Evolutionary conservation across 23 tunicate species (phyloP), one percentile per base, ranked within the genome.

Genomic region (Aplidium turbinatum): DNA sequence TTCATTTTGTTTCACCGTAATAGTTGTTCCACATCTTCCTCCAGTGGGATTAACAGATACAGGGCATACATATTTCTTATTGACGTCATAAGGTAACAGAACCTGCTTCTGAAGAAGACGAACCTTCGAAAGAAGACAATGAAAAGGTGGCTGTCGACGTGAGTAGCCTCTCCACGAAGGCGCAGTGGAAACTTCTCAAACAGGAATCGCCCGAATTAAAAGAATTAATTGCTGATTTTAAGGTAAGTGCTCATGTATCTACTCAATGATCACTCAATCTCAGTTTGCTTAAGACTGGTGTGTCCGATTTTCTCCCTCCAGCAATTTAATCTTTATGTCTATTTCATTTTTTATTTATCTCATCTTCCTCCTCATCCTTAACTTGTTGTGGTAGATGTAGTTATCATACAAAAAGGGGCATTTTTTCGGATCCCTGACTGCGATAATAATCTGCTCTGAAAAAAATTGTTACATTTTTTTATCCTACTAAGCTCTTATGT

Each of bases 131-230:
- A 45, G 18, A 13, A 45, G 18, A 45, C 13, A 11, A 4, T n/a
- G 79, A 73, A 47, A 73, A 63, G 30, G 66, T 83, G 19, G 81
- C 47, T 26, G 70, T 80, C 3, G 96, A 89, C 54, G 42, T 89
- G 54, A 72, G 78, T 24, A 32, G 73, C 18, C 74, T 89, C 13
- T 89, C 96, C 23, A 38, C 9, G 0, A 77, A 82, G 55, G 89
- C 89, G 0, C 96, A 83, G 33, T 82, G 89, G 89, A 83, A 89
- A 56, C 81, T 89, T 38, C 19, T 89, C 1, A 83, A 82, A 32
- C 75, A 89, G 42, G 84, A 82, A 64, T 78, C 89, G 0, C 96
- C 96, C 0, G 96, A 89, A 68, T 57, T 89, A n/a, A 46, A 53
- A 38, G 85, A 81, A 31, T 33, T 89, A 23, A 72, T 82, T 13